Conservation (phyloP, 1,140 invertebrate genomes). For the Paracyclopina nana region DNA sequence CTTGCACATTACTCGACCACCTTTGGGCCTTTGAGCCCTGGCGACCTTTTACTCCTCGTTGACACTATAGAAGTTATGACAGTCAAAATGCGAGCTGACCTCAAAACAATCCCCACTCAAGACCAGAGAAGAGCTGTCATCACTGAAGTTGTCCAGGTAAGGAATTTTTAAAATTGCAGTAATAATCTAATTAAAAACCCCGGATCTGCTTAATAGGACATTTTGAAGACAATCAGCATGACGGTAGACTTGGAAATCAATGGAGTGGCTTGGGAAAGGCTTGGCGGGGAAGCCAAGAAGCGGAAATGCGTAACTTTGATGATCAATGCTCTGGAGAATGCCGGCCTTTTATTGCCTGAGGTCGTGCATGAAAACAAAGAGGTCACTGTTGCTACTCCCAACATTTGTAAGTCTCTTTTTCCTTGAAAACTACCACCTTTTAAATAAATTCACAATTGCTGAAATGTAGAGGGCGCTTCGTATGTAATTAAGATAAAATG, state of each 20-base stretch:
- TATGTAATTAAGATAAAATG: background rate
- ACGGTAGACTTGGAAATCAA: background rate
- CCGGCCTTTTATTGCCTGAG: background rate
- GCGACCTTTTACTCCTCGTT: background rate
- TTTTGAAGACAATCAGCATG: too few relatives aligned
- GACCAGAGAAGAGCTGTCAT: slow-evolving; percentile 1
- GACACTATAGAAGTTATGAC: background rate
- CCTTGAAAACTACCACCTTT: too few relatives aligned
- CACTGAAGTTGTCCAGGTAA: background rate
- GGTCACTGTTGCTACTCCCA: slow-evolving; percentile 1
- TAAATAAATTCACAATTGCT: background rate
- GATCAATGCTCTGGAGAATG: background rate
- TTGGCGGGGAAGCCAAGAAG: background rate
- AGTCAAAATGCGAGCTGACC: background rate
- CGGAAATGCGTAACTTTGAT: background rate
- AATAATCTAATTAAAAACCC: too few relatives aligned
- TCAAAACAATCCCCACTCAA: background rate
- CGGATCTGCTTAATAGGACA: too few relatives aligned
- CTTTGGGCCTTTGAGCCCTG: background rate
- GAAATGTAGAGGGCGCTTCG: background rate
- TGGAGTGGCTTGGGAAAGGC: background rate
- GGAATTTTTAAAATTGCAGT: too few relatives aligned
- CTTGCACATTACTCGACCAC: background rate
- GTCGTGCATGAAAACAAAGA: background rate
- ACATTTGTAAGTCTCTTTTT: background rate